Evolutionary conservation across 2,113 vertebrate genomes (phyloP), one percentile per base, ranked within the genome.

Genomic region (Podilymbus podiceps): DNA sequence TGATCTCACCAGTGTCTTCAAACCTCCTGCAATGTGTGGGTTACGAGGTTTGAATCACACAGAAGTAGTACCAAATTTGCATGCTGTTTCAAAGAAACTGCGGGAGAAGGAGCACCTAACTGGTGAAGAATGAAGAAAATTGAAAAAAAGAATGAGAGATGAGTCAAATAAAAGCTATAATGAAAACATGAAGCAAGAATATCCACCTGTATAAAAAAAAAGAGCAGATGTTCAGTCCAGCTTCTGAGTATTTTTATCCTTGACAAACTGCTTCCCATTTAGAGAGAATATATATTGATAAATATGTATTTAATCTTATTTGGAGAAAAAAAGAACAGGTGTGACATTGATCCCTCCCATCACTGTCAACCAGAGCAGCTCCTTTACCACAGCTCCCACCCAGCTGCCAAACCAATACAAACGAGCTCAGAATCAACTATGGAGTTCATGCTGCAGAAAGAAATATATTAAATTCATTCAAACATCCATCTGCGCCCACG

Each of bases 1-100:
- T 97, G 95, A 97, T 96, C 92, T 97, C 95, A 97, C 73, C 81
- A 85, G 69, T 38, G 78, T 73, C 89, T 96, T 66, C 30, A 97
- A 94, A 53, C 73, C 95, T 92, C 89, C 88, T 92, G 95, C 89
- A 97, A 88, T 42, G 81, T 69, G 94, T 93, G 91, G 84, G 95
- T 97, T 96, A 92, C 6, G 20, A 89, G 89, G 91, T 79, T 91
- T 96, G 95, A 97, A 95, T 97, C 93, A 94, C 62, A 64, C 87
- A 92, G 53, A 88, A 93, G 53, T 69, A 62, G 63, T 12, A 76
- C 81, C 47, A 46, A 73, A 89, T 76, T 67, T 59, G 46, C 49
- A 76, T 50, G 67, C 81, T 79, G 69, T 52, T 85, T 74, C 81
- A 89, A 66, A 75, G 80, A 28, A 40, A 85, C n/a, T 55, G 66